phyloP scores from a whole-genome alignment of 2,113 vertebrate species.

The Poeciliopsis occidentalis region DNA sequence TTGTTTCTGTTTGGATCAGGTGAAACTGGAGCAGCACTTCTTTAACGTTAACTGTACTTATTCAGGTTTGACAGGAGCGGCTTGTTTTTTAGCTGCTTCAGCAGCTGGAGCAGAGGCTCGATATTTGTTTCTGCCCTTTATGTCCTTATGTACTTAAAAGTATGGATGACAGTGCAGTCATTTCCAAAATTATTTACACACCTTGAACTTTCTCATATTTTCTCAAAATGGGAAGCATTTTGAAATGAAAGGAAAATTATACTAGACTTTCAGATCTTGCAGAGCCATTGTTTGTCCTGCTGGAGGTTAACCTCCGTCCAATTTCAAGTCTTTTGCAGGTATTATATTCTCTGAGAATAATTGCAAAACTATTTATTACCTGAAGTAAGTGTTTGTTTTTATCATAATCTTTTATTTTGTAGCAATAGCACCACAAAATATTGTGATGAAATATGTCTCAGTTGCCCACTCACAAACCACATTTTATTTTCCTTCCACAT shows the following conservation, averaged over 20 bases:
- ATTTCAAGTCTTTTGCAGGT: no score
- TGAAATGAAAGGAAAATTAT: no score
- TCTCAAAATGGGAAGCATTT: neutral
- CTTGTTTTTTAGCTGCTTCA: slow-evolving; percentile 5
- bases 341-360: no score
- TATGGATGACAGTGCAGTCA: neutral
- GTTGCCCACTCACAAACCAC: no score
- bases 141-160: neutral
- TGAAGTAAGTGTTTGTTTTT: no score
- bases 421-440: no score
- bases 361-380: no score
- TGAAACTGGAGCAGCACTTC: neutral
- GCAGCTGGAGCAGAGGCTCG: neutral
- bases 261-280: no score
- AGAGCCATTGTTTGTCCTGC: no score
- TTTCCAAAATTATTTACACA: neutral
- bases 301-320: no score
- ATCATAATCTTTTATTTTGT: no score
- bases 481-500: neutral
- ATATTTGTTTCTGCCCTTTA: neutral
- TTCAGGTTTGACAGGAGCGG: neutral
- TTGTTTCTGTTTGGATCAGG: slow-evolving; percentile 4
- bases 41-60: neutral
- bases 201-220: neutral
- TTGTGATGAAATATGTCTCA: no score